Base-by-base conservation (phyloP, 1,140 invertebrate species). In the Drosophila sucinea region DNA sequence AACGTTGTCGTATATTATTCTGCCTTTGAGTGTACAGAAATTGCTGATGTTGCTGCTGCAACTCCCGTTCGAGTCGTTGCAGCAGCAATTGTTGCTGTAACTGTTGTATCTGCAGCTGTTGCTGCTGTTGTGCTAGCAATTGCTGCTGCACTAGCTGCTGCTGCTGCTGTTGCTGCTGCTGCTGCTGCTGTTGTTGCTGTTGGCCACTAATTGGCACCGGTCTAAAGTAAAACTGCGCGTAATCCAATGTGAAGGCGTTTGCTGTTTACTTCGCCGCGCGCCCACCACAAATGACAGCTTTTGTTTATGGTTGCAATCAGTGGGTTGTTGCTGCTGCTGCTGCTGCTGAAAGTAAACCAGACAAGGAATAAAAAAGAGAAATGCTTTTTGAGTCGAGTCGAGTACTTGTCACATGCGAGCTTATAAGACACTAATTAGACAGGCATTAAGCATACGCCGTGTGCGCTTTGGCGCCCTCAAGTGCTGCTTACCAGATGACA, bases 171-270 rank as follows among this genome's bases (percentile, higher is more conserved):
- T 90, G 84, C 23, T 69, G 72, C 64, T 76, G 79, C 58, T 77
- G 80, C 40, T 76, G 85, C 56, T 81, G 79, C 55, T 79, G 81
- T 72, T 90, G 87, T 77, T 87, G 87, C 79, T 90, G 83, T 81
- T 91, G 85, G 90, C 90, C 90, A 91, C 90, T 91, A 91, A 87
- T 91, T 91, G 90, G 90, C 90, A 87, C 90, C 81, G 90, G 90
- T 90, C 90, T 90, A 91, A 91, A 81, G 73, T 91, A 91, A 85
- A 90, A 87, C 90, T 91, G 90, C 83, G 90, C 90, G 90, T 91
- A 91, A 91, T 91, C 90, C 90, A 91, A 91, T 91, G 90, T 91
- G 90, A 91, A 79, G 90, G 89, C 86, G 89, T 90, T 89, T 58
- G 69, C 87, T 44, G 73, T 82, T 70, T 62, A 70, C 83, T 86